Evolutionary conservation across 2,113 vertebrate genomes (phyloP), one percentile per base, ranked within the genome.

Genomic region (Daphoenositta chrysoptera): DNA sequence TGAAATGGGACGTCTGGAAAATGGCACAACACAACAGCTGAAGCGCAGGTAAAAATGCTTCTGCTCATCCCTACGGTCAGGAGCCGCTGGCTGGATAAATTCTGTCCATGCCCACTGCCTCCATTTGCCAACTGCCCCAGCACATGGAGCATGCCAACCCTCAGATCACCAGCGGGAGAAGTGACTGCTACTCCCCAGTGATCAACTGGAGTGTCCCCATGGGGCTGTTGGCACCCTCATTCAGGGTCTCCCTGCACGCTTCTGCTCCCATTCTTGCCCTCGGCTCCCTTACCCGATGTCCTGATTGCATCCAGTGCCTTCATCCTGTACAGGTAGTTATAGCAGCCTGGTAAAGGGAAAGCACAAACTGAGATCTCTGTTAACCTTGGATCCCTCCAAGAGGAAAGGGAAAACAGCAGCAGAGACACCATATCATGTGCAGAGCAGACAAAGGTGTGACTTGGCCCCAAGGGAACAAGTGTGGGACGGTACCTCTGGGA

Each of bases 241-340:
- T 3, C 33, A 5, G 1, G 1, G 21, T 19, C 16, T 9, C 30
- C 33, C 56, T 35, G 40, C 20, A 19, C 26, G 39, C 10, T 31
- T 27, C 11, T 11, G 12, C 47, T 53, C 37, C 31, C 33, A 3
- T 26, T 33, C 63, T 24, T 10, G 13, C 40, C 39, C 60, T 2
- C 3, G 27, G 42, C 15, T n/a, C 45, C 23, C 66, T 91, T 51
- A 95, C 97, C 96, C 2, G 98, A 98, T 35, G 98, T 98, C 94
- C 98, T 98, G 88, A 99, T 98, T 8, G 99, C 99, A 87, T 99
- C 99, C 94, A 99, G 94, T 1, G 99, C 99, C 98, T 98, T 99
- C 99, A 99, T 99, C 87, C 99, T 98, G 97, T 99, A 99, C 75
- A 99, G 81, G 96, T 99, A 99, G 93, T 99, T 98, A 94, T 97